Evolutionary conservation across 1,140 invertebrate species (phyloP), one percentile per base, ranked within the genome.

Genomic region (Meteorus sp.): DNA sequence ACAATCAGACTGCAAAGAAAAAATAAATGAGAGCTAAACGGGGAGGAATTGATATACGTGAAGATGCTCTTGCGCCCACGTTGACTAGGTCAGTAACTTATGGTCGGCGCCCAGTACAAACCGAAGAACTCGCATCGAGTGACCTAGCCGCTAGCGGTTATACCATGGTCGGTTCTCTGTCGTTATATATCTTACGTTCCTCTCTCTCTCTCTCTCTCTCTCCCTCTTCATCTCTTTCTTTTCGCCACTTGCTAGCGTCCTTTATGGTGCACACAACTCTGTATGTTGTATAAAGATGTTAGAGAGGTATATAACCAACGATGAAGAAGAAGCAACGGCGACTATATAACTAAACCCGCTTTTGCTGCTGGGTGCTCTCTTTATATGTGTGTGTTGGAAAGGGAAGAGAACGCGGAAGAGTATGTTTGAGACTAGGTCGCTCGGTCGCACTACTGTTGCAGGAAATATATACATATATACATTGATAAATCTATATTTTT

Each of bases 391-490:
- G 17, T 59, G 59, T 56, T 75, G 75, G 75, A 77, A 77, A 78
- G 74, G 76, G 76, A 76, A 77, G 68, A 75, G 75, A 77, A 77
- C 76, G 76, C 75, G 75, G 74, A 77, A 78, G 76, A 77, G 73
- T 69, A 76, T 77, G 72, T 76, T 73, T 71, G 66, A 78, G 74
- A 78, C 74, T 78, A 72, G 76, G 75, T 78, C 76, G 76, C 73
- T 77, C 76, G 73, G 76, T 78, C 75, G 72, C 70, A 68, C 70
- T 70, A 75, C 73, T 73, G 75, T 76, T 77, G 72, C 68, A 74
- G n/a, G n/a, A n/a, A n/a, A n/a, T n/a, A n/a, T n/a, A n/a, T n/a
- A n/a, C n/a, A n/a, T n/a, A n/a, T n/a, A n/a, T n/a, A n/a, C n/a
- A n/a, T n/a, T n/a, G n/a, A n/a, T 70, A 13, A 37, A 11, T 17